Conservation (phyloP, 1,140 invertebrate genomes). For the Holotrichia oblita region DNA sequence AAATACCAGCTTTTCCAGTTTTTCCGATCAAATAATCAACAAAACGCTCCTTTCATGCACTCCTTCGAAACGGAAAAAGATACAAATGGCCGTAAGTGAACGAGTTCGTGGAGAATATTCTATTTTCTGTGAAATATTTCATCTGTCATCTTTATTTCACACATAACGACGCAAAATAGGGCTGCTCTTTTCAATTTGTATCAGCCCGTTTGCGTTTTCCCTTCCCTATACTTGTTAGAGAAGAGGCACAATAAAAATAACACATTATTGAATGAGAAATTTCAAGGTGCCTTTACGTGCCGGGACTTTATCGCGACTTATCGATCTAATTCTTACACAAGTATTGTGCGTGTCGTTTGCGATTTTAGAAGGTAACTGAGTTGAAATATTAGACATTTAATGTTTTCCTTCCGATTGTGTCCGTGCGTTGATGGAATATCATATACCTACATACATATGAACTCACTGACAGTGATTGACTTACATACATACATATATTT, state of each 20-base stretch:
- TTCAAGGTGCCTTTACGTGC: constrained; percentile 34
- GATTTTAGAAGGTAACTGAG: constrained; percentile 4
- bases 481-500: no score
- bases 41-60: constrained; percentile 19
- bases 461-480: no score
- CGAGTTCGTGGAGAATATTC: constrained; percentile 19
- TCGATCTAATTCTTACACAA: constrained; percentile 13
- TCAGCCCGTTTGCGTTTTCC: constrained; percentile 21
- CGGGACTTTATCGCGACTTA: constrained; percentile 26
- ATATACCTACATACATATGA: no score
- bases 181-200: constrained; percentile 26
- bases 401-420: constrained; percentile 9
- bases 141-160: constrained; percentile 34
- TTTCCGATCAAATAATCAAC: constrained; percentile 35
- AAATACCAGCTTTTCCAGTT: constrained; percentile 22
- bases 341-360: constrained; percentile 25
- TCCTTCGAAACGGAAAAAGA: constrained; percentile 27
- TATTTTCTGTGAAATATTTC: constrained; percentile 34
- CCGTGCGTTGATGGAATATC: no score
- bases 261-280: constrained; percentile 36
- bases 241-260: constrained; percentile 34
- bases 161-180: constrained; percentile 9
- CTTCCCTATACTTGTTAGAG: constrained; percentile 16
- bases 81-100: constrained; percentile 36
- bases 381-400: constrained; percentile 18